A percentile compares a stretch with the other conserved stretches of the same genome.
phyloP scores from a whole-genome alignment of 2,113 vertebrate species.

The Pica pica region DNA sequence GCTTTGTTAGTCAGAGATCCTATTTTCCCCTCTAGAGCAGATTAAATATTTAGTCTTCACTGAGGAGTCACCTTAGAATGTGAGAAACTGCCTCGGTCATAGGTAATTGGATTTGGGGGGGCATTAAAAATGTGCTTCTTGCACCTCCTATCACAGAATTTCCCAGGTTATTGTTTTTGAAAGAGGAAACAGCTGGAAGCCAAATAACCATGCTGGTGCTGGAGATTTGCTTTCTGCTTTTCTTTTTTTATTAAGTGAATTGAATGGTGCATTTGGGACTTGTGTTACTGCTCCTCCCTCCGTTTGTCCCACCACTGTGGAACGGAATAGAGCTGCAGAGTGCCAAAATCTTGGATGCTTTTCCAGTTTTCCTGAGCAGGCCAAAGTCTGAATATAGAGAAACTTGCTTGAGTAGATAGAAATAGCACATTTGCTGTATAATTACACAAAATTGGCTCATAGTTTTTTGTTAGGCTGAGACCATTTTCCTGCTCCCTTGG shows the following conservation, averaged over 20 bases:
- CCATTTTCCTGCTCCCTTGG: neutral
- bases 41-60: neutral
- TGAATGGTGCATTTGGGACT: neutral
- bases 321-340: neutral
- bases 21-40: neutral
- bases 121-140: neutral
- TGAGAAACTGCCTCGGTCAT: neutral
- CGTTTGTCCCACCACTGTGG: accelerated
- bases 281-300: neutral
- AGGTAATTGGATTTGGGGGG: no score
- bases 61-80: neutral
- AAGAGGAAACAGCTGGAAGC: neutral
- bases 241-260: neutral
- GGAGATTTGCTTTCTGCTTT: neutral
- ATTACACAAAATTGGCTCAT: neutral
- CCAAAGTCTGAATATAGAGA: neutral
- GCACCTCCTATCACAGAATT: neutral
- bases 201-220: neutral
- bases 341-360: neutral
- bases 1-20: neutral
- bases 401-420: neutral
- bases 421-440: neutral
- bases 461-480: neutral
- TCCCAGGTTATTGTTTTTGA: neutral
- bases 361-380: neutral